A percentile compares a stretch with the other conserved stretches of the same genome.
Evolutionary conservation across 2,888 invertebrate species (phyloP).

Genomic region (Pterostichus madidus): DNA sequence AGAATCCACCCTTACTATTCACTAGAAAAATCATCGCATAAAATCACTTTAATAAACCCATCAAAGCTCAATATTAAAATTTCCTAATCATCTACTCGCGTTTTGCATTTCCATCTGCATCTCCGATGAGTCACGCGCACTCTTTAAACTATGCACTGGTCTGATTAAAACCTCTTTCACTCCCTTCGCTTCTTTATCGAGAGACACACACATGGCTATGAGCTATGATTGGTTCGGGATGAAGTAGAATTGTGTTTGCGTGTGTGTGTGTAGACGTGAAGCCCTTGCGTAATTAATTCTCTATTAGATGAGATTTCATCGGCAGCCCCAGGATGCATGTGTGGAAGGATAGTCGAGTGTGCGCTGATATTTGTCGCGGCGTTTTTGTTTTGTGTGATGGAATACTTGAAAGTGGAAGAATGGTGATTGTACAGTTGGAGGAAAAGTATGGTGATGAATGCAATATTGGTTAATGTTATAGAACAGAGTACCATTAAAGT

Average conservation of each 20-base stretch:
- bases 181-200: not conserved
- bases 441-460: not conserved
- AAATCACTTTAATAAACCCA: slow-evolving; percentile 44
- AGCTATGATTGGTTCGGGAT: slow-evolving; percentile 2
- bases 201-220: not conserved
- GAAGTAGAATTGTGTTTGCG: not conserved
- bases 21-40: slow-evolving; percentile 4
- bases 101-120: not conserved
- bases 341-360: not conserved
- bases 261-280: not conserved
- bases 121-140: slow-evolving; percentile 4
- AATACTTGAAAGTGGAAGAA: slow-evolving; percentile 18
- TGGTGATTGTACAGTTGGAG: slow-evolving; percentile 7
- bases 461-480: not conserved
- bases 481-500: too few relatives aligned
- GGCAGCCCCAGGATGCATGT: not conserved
- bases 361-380: slow-evolving; percentile 8
- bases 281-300: slow-evolving; percentile 34
- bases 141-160: slow-evolving; percentile 11
- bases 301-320: slow-evolving; percentile 39
- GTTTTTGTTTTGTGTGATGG: slow-evolving; percentile 35
- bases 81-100: slow-evolving; percentile 26
- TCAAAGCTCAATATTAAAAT: slow-evolving; percentile 44
- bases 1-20: too few relatives aligned
- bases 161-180: slow-evolving; percentile 6